Base-by-base conservation (phyloP, 2,888 invertebrate genomes). In the Osedax frankpressi region DNA sequence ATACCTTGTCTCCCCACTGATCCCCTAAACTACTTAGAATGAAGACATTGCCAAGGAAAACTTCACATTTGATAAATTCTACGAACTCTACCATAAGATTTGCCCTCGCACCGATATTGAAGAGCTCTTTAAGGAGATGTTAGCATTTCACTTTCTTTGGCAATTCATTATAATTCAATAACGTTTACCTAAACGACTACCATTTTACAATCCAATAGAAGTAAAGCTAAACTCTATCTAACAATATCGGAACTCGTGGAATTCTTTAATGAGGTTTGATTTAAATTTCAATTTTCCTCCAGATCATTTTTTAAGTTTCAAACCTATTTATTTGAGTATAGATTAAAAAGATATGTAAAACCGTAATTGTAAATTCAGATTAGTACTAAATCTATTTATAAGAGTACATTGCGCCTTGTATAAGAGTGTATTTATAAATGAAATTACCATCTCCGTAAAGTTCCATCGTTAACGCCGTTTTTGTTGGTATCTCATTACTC, bases 101-200 rank as follows among this genome's bases (percentile, higher is more conserved):
- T 98, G 97, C 82, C 98, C 98, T 1, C 89, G 98, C 80, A 95
- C 94, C 81, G 98, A 99, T 85, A 97, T 98, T 79, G 96, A 98
- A 81, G 97, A 97, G 83, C 87, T 99, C 29, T 99, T 97, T 84
- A 89, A 92, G 83, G 90, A 91, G 76, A 91, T 96, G 96, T 96
- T 87, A 90, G 93, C 89, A 11, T 24, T 69, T 69, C 11, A 27
- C 11, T 69, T 69, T 14, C 6, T 73, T 11, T 44, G 19, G 6
- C 6, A 11, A 44, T 44, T 44, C 19, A 44, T 44, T 11, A 11
- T 44, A 44, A 44, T 44, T 44, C 19, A 19, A n/a, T n/a, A n/a
- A n/a, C n/a, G n/a, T n/a, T n/a, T n/a, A n/a, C n/a, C n/a, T n/a
- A n/a, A n/a, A n/a, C n/a, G n/a, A n/a, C n/a, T n/a, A n/a, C n/a